Evolutionary conservation across 2,113 vertebrate species (phyloP), one percentile per base, ranked within the genome.

Genomic region (Myxocyprinus asiaticus): DNA sequence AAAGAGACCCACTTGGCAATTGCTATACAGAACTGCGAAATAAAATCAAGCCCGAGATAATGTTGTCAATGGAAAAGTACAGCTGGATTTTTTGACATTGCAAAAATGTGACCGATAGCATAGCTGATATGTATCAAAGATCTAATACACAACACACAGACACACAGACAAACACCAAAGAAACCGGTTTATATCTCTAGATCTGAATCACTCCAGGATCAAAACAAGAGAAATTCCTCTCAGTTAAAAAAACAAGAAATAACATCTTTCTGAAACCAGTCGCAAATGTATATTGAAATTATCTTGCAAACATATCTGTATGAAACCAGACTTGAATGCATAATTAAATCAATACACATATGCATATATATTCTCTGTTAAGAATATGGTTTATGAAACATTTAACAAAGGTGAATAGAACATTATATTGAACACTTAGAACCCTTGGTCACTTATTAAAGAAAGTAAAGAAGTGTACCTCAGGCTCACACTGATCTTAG

Each of bases 231-330:
- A 79, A 75, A 80, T 80, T 83, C 77, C 12, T 50, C 50, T 10
- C 50, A 9, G 61, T 70, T 51, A 10, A 73, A 56, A n/a, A 83
- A 77, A 84, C 85, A 76, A 77, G 59, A 67, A 77, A 64, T 15
- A 44, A 33, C 42, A 4, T 56, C 67, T 45, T 47, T 63, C 67
- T 53, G 79, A 78, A 83, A 84, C 71, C 79, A 76, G 76, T 68
- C 58, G 65, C 33, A 51, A 76, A 89, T 89, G 90, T 84, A 88
- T 90, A 90, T 90, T 91, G 86, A 47, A 68, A 81, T 73, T 17
- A 73, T 84, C 65, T 71, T 64, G 45, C 45, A 56, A 59, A 43
- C 63, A 22, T 50, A 65, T 81, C 68, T 77, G 62, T 8, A 78
- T 66, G 68, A 82, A 77, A 78, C 81, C 81, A 82, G 76, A 78